Conservation (phyloP, 2,113 vertebrate species). For the Tetrax tetrax region DNA sequence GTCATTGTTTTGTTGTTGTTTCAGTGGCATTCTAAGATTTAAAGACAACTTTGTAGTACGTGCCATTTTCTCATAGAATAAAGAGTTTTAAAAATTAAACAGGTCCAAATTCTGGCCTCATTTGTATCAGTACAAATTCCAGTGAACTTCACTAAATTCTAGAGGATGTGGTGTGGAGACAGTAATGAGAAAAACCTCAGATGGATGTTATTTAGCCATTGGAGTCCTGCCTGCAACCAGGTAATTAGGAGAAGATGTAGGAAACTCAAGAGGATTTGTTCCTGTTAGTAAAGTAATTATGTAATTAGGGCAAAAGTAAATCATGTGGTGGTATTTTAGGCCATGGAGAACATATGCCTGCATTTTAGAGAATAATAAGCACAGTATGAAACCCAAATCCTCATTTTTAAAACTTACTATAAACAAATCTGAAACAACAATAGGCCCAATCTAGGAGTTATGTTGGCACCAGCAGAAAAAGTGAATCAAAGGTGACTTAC, state of each 20-base stretch:
- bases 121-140: not conserved
- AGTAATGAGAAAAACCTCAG: constrained; percentile 8
- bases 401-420: not conserved
- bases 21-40: not conserved
- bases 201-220: not conserved
- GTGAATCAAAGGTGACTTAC: not conserved
- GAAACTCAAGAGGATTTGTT: constrained; percentile 11
- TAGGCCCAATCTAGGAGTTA: not conserved
- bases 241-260: constrained; percentile 32
- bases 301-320: constrained; percentile 36
- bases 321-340: not conserved
- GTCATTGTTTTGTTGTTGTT: not conserved
- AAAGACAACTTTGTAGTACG: not conserved
- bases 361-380: not conserved
- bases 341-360: not conserved
- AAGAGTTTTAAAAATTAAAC: not conserved
- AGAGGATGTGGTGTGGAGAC: not conserved
- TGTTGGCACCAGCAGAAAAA: not conserved
- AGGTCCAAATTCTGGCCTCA: not conserved
- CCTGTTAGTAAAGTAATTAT: constrained; percentile 20
- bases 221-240: not conserved
- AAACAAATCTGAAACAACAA: not conserved
- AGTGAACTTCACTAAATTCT: not conserved
- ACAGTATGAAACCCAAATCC: not conserved
- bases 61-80: not conserved